These are phyloP conservation scores for Drosophila nigromelanica DNA, from an alignment of 1,140 invertebrate species.

Conservation along the genomic window DNA sequence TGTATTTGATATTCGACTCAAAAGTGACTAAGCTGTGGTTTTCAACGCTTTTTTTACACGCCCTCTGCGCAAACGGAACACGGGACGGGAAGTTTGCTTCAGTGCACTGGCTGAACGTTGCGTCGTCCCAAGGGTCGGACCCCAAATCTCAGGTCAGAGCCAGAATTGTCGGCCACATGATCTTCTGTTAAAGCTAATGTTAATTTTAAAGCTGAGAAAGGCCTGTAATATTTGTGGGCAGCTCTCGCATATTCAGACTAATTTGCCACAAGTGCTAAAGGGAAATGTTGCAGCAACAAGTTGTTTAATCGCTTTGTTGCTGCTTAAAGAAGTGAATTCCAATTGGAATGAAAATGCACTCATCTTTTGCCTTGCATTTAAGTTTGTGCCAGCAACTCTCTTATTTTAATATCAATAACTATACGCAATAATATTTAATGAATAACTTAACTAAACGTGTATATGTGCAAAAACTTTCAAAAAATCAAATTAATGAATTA, in stretches of 20 bases:
- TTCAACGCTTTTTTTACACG: constrained; percentile 48
- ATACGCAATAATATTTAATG: constrained; percentile 18
- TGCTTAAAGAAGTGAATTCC: not conserved
- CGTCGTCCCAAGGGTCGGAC: constrained; percentile 1
- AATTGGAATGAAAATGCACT: constrained; percentile 1
- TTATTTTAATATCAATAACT: constrained; percentile 39
- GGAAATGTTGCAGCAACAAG: constrained; percentile 12
- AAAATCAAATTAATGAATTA: constrained; percentile 43
- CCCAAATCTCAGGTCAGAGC: too few relatives aligned
- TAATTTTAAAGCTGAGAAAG: not conserved
- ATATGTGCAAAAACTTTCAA: constrained; percentile 44
- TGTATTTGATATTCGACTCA: not conserved
- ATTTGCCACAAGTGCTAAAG: constrained; percentile 5
- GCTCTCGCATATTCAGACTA: not conserved
- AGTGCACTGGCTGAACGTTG: constrained; percentile 35
- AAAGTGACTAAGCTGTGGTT: constrained; percentile 29
- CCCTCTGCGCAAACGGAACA: constrained; percentile 66
- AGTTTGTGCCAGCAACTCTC: constrained; percentile 25
- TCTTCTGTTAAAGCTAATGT: not conserved
- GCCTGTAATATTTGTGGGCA: too few relatives aligned
- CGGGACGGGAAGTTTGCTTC: constrained; percentile 74
- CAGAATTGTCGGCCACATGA: not conserved
- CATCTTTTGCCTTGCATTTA: not conserved
- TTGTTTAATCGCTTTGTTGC: not conserved
- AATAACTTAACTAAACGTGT: constrained; percentile 21